Percentiles rank a stretch among this genome's conserved stretches.
Conservation (phyloP, 2,113 vertebrate species). For the Macaca nemestrina region DNA sequence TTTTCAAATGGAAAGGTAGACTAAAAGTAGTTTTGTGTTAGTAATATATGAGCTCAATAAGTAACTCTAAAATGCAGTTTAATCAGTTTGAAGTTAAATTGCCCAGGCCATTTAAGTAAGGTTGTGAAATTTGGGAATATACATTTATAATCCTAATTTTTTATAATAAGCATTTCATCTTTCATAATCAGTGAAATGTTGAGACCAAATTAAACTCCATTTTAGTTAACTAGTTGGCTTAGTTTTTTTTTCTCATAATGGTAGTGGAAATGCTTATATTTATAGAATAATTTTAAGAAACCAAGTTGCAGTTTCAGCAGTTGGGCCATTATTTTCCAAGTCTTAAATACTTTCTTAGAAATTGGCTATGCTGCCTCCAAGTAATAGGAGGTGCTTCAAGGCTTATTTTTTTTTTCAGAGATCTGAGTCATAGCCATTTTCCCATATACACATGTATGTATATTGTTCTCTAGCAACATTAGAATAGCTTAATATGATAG, state of each 20-base stretch:
- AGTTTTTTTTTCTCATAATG: background rate
- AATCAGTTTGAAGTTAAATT: slow-evolving; percentile 12
- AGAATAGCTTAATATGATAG: background rate
- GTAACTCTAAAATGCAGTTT: background rate
- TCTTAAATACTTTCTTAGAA: background rate
- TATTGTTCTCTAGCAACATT: background rate
- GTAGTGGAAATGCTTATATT: background rate
- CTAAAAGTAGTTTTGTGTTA: background rate
- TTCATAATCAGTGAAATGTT: background rate
- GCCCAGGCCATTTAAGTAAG: background rate
- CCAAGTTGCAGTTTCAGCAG: background rate
- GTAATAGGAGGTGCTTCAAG: background rate
- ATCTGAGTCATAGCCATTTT: background rate
- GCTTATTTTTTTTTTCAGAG: background rate
- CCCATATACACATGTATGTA: background rate
- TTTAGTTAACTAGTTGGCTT: background rate
- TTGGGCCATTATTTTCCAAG: background rate
- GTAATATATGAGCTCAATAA: background rate
- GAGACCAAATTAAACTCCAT: background rate
- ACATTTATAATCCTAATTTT: background rate
- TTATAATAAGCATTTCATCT: background rate
- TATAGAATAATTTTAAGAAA: slow-evolving; percentile 2
- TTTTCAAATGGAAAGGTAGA: slow-evolving; percentile 3
- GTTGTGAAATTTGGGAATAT: background rate
- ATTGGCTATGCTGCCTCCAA: background rate